A percentile compares a stretch with the other conserved stretches of the same genome.
These are phyloP conservation scores for Amblyopsis rosae DNA, from an alignment of 2,113 vertebrate genomes.

Conservation along the genomic window DNA sequence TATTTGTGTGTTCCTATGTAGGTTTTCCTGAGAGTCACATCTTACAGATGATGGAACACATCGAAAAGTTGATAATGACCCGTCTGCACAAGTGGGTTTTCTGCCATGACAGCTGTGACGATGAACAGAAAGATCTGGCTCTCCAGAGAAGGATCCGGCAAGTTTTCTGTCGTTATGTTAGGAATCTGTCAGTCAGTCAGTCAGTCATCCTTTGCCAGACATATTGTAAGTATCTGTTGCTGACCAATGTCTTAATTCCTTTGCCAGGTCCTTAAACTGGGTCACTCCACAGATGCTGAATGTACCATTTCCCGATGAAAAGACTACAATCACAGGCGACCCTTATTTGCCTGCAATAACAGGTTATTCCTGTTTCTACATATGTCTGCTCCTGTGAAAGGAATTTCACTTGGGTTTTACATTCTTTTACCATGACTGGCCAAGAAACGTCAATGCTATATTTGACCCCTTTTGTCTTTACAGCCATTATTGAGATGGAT, in stretches of 20 bases:
- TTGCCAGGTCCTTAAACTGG: constrained; percentile 78
- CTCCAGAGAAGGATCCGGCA: constrained; percentile 79
- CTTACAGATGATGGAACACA: constrained; percentile 77
- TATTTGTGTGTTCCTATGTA: constrained; percentile 33
- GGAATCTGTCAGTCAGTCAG: too few relatives aligned
- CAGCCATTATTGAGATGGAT: constrained; percentile 82
- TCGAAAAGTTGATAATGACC: constrained; percentile 83
- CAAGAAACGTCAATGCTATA: neutral
- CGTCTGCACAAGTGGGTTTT: constrained; percentile 81
- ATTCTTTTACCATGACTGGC: neutral
- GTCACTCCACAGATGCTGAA: constrained; percentile 78
- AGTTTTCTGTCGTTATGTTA: neutral
- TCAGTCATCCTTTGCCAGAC: neutral
- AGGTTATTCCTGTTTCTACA: constrained; percentile 44
- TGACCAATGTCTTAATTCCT: constrained; percentile 3
- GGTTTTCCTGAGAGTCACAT: constrained; percentile 72
- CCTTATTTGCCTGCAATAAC: constrained; percentile 73
- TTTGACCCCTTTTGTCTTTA: neutral
- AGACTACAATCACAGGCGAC: constrained; percentile 60
- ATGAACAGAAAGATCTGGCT: constrained; percentile 78
- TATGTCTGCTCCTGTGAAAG: neutral
- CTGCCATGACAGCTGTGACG: constrained; percentile 79
- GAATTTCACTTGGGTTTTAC: neutral
- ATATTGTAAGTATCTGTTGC: neutral
- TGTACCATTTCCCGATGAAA: constrained; percentile 70